These are phyloP conservation scores for Xylota segnis DNA, from an alignment of 2,888 invertebrate species.

Conservation along the genomic window DNA sequence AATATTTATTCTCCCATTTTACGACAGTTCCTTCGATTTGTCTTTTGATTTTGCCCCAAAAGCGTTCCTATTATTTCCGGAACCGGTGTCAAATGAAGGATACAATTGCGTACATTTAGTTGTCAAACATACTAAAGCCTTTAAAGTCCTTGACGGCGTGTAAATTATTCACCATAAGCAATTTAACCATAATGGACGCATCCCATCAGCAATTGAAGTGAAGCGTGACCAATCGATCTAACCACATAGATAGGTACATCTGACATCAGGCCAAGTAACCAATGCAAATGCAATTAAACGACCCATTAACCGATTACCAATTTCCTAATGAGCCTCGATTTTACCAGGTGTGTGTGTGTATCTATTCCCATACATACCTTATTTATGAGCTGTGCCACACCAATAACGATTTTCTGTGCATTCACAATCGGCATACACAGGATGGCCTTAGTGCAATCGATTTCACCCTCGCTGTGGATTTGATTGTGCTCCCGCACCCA, in stretches of 20 bases:
- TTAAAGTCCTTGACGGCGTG: too few relatives aligned
- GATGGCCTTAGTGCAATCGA: conserved; percentile 90
- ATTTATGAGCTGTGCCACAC: conserved; percentile 96
- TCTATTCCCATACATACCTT: conserved; percentile 86
- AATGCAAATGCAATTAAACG: conserved; percentile 22
- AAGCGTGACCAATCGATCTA: conserved; percentile 13
- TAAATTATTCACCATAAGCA: not conserved
- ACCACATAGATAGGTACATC: not conserved
- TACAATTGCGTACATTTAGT: not conserved
- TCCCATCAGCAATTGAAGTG: conserved; percentile 4
- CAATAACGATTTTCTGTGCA: conserved; percentile 94
- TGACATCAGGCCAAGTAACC: not conserved
- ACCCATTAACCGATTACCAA: conserved; percentile 11
- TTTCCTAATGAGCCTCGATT: not conserved
- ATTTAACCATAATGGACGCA: not conserved
- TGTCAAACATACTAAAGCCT: too few relatives aligned
- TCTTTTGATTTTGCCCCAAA: not conserved
- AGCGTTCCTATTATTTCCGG: not conserved
- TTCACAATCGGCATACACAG: conserved; percentile 97
- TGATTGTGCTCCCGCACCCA: conserved; percentile 90
- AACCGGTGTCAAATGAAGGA: not conserved
- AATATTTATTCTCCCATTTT: not conserved
- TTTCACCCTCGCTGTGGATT: conserved; percentile 86
- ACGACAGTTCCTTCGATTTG: not conserved
- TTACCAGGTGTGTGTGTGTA: too few relatives aligned